Evolutionary conservation across 2,888 invertebrate species (phyloP), one percentile per base, ranked within the genome.

Genomic region (Elegia similella): DNA sequence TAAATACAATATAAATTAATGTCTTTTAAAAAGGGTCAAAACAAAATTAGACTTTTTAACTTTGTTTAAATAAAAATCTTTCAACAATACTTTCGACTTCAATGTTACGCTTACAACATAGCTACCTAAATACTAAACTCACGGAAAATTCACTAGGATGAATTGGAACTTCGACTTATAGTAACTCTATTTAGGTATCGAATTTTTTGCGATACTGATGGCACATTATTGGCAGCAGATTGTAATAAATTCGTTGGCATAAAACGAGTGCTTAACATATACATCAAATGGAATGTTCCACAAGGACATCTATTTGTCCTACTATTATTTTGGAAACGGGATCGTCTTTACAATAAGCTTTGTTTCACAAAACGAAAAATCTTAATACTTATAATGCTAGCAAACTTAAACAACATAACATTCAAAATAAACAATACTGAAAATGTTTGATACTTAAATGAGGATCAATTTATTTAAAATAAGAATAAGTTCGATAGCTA

Each of bases 141-240:
- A n/a, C n/a, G n/a, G n/a, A n/a, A 23, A 23, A 23, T 23, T 23
- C 5, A 32, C 32, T 30, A 30, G 30, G 30, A 32, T 32, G 2
- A 10, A 38, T 5, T 38, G n/a, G 38, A 6, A 38, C 2, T 12
- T 38, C 6, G 5, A n/a, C n/a, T 12, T 38, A n/a, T 10, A n/a
- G 3, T 38, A n/a, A 12, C n/a, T 5, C n/a, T n/a, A n/a, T n/a
- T n/a, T n/a, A 38, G 5, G 3, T n/a, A 6, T 38, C 12, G 12
- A 38, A 38, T 38, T 2, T 2, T n/a, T 38, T 38, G n/a, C 16
- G 10, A 23, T 46, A 46, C 12, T 30, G 50, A 54, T 54, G 52
- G 55, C 46, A 47, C 47, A 7, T 47, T 30, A 29, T 47, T 47
- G 47, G 47, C 47, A 29, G 29, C n/a, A 29, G 29, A 30, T 47